phyloP scores from a whole-genome alignment of 92 coral and sea anemone species.

The Micromussa lordhowensis region DNA sequence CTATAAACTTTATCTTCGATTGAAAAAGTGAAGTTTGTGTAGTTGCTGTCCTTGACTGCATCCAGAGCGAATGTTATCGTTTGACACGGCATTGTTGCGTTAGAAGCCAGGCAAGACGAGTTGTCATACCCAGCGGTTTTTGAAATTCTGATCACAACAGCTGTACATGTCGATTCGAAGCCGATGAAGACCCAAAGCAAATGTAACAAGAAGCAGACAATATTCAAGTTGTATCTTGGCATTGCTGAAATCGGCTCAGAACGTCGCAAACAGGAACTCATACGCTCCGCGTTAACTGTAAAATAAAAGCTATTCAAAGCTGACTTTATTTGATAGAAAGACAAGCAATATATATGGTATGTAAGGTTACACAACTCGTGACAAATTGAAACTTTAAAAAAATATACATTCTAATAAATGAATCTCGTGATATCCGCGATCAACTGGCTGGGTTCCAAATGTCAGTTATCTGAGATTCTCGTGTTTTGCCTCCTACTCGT shows the following conservation, averaged over 20 bases:
- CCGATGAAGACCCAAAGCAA: not conserved
- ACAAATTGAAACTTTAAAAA: not conserved
- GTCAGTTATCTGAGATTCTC: too few relatives aligned
- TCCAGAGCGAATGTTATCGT: slow-evolving; percentile 69
- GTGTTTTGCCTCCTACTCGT: too few relatives aligned
- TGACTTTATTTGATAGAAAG: not conserved
- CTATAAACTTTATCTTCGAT: slow-evolving; percentile 61
- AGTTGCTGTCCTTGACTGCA: slow-evolving; percentile 36
- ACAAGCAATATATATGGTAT: not conserved
- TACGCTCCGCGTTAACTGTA: too few relatives aligned
- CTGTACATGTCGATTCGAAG: not conserved
- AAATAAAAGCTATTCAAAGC: not conserved
- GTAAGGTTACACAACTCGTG: not conserved
- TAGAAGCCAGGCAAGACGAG: slow-evolving; percentile 46
- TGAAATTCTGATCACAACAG: slow-evolving; percentile 60
- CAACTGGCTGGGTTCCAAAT: too few relatives aligned
- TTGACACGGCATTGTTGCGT: slow-evolving; percentile 55
- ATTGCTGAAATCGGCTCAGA: not conserved
- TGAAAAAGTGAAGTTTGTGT: slow-evolving; percentile 55
- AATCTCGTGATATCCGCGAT: too few relatives aligned
- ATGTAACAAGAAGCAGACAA: not conserved
- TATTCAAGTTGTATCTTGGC: not conserved
- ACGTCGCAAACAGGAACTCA: not conserved
- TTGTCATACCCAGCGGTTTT: slow-evolving; percentile 62
- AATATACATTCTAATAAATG: too few relatives aligned